Conservation (phyloP, 2,113 vertebrate genomes). For the Cheirogaleus medius region DNA sequence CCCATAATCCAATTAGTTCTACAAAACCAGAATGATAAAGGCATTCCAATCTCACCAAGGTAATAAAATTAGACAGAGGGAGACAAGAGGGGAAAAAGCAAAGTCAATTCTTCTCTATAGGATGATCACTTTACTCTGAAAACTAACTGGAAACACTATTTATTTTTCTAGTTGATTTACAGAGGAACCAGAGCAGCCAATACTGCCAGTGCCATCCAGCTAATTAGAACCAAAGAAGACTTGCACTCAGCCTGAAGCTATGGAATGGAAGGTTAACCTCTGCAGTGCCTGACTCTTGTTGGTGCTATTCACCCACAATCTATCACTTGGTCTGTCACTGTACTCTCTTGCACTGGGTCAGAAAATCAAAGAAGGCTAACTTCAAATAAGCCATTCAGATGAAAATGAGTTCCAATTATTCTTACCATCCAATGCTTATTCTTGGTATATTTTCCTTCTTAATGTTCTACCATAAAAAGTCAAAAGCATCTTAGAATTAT, state of each 20-base stretch:
- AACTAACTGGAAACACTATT: background rate
- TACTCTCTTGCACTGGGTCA: background rate
- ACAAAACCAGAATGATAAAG: conserved; percentile 33
- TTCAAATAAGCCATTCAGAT: background rate
- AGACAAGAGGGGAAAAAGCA: background rate
- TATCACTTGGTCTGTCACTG: background rate
- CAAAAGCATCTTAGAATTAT: background rate
- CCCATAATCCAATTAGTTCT: conserved; percentile 26
- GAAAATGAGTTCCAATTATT: background rate
- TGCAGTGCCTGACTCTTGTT: background rate
- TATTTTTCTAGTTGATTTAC: background rate
- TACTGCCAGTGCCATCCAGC: background rate
- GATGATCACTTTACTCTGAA: background rate
- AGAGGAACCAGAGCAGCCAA: background rate
- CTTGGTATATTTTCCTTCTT: background rate
- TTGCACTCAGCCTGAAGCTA: background rate
- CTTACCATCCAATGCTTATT: background rate
- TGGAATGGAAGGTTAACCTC: background rate
- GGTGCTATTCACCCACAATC: background rate
- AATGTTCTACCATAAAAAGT: background rate
- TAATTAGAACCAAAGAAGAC: background rate
- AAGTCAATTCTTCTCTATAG: background rate
- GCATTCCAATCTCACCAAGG: background rate
- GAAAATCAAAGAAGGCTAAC: background rate
- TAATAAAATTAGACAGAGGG: background rate